These are phyloP conservation scores for Anolis apletophallus DNA, from an alignment of 2,797 vertebrate species.

Conservation along the genomic window DNA sequence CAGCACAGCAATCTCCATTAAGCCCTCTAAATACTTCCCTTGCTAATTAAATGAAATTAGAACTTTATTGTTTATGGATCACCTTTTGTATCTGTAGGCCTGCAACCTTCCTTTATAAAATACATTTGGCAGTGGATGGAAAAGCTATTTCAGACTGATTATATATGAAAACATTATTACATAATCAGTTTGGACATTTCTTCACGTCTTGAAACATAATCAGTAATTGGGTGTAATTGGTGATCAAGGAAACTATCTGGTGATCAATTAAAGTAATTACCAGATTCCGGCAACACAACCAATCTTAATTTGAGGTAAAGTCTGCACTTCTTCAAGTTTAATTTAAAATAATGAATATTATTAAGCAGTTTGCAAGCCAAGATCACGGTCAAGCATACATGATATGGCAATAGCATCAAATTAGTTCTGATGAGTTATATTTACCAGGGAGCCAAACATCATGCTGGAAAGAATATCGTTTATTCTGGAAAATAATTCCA, in stretches of 20 bases:
- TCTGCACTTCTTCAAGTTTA: conserved; percentile 94
- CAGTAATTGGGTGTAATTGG: conserved; percentile 93
- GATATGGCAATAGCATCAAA: conserved; percentile 62
- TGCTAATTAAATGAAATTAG: conserved; percentile 93
- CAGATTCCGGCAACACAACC: conserved; percentile 98
- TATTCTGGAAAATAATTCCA: conserved; percentile 40
- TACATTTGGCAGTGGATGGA: conserved; percentile 80
- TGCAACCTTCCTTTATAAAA: conserved; percentile 80
- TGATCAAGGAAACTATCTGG: conserved; percentile 96
- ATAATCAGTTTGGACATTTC: conserved; percentile 87
- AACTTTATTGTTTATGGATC: conserved; percentile 90
- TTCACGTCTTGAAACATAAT: conserved; percentile 94
- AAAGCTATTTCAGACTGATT: conserved; percentile 84
- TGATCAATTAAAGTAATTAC: conserved; percentile 99
- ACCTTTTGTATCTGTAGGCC: conserved; percentile 79
- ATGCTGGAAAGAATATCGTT: conserved; percentile 50
- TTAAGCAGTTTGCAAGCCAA: conserved; percentile 86
- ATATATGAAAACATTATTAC: conserved; percentile 84
- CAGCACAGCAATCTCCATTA: conserved; percentile 93
- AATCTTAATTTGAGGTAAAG: conserved; percentile 90
- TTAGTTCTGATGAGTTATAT: conserved; percentile 64
- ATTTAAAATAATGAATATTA: conserved; percentile 92
- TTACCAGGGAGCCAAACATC: conserved; percentile 70
- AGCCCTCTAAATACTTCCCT: conserved; percentile 94
- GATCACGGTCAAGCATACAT: conserved; percentile 82